Evolutionary conservation across 2,888 invertebrate genomes (phyloP), one percentile per base, ranked within the genome.

Genomic region (Dione vanillae): DNA sequence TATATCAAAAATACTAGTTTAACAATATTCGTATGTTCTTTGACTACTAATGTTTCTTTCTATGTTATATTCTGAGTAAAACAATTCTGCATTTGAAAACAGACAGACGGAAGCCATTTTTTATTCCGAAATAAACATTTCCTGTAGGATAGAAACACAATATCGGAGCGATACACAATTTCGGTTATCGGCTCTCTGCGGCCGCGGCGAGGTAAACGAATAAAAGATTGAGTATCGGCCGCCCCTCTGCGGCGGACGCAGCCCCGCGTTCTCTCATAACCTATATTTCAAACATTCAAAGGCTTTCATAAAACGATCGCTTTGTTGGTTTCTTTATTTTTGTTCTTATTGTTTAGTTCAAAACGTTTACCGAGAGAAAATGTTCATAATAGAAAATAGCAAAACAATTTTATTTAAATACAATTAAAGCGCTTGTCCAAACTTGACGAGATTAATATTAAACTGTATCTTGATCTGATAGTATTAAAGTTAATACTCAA

Each of bases 221-320:
- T 62, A 61, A 68, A 68, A 62, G 67, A 68, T 68, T 35, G 41
- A 68, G 61, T 54, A 54, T 37, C 35, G 35, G 54, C 37, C 59
- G 49, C 59, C 56, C 56, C 40, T 43, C 35, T 49, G 67, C 14
- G 52, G 49, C 47, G 43, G 58, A 58, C 67, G 16, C 66, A 14
- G 20, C 11, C 27, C 54, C 20, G 47, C 43, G 40, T 43, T 41
- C 16, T 43, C 61, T 52, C 12, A 51, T 43, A 52, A 52, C 41
- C 35, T 61, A 68, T 52, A 58, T 45, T 52, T 62, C 51, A 35
- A 52, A 62, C 47, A 61, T 59, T 59, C 59, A 52, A 35, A 52
- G 19, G 16, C 16, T 62, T 43, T 64, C 49, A 11, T 10, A n/a
- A 61, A 45, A 5, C 27, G 20, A 59, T 20, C 10, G 54, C 20